Conservation (phyloP, 2,888 invertebrate genomes). For the Oscheius sp. region DNA sequence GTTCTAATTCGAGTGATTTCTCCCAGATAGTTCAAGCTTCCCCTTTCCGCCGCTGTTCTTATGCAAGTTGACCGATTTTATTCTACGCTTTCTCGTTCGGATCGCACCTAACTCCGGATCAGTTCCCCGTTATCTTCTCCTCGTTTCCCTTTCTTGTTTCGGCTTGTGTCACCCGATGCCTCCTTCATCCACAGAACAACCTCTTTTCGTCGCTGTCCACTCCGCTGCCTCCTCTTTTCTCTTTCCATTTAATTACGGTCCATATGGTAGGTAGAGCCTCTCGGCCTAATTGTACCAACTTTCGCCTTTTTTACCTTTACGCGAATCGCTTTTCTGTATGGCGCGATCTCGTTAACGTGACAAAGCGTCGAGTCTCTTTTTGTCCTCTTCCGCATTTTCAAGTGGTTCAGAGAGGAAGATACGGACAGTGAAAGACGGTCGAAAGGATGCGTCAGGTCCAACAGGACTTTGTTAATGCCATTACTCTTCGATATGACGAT, state of each 20-base stretch:
- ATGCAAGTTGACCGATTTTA: conserved; percentile 27
- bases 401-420: not conserved
- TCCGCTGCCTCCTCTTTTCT: not conserved
- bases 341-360: not conserved
- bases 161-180: not conserved
- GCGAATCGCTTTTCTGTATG: not conserved
- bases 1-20: conserved; percentile 28
- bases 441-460: conserved; percentile 24
- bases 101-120: conserved; percentile 23
- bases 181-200: not conserved
- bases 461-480: conserved; percentile 18
- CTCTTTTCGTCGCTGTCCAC: not conserved
- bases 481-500: conserved; percentile 30
- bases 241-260: too few species aligned
- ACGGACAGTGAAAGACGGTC: not conserved
- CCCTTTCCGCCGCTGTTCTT: conserved; percentile 11
- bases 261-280: not conserved
- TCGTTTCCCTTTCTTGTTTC: not conserved
- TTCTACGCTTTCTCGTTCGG: conserved; percentile 14
- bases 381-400: not conserved
- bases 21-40: conserved; percentile 14
- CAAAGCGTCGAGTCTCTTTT: not conserved
- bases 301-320: conserved; percentile 12
- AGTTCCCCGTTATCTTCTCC: not conserved
- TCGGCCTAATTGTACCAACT: conserved; percentile 1